Conservation (phyloP, 2,797 vertebrate genomes). For the Crocidura indochinensis region DNA sequence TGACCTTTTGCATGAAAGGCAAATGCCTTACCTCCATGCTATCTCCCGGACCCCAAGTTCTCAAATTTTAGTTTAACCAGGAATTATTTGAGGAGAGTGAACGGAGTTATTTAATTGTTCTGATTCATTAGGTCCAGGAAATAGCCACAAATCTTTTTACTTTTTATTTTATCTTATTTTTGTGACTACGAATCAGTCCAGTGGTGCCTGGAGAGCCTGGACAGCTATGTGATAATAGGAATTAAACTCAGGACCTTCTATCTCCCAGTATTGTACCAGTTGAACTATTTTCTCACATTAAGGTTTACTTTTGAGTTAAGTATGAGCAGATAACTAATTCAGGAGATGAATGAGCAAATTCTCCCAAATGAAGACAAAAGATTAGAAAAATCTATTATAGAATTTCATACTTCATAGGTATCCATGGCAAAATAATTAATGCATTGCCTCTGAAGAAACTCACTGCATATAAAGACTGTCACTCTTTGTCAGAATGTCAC, state of each 20-base stretch:
- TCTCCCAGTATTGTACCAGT: too few species aligned
- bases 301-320: not conserved
- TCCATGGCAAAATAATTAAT: not conserved
- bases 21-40: too few species aligned
- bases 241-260: too few species aligned
- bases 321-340: not conserved
- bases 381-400: not conserved
- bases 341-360: not conserved
- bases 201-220: too few species aligned
- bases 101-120: not conserved
- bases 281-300: too few species aligned
- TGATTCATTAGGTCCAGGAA: constrained; percentile 6
- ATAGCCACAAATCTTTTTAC: not conserved
- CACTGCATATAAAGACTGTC: not conserved
- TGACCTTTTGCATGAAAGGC: too few species aligned
- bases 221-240: too few species aligned
- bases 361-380: not conserved
- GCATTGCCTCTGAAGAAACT: not conserved
- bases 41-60: too few species aligned
- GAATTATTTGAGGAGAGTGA: not conserved
- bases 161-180: too few species aligned
- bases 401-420: not conserved
- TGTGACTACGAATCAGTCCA: too few species aligned
- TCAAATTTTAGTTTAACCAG: not conserved
- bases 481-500: too few species aligned